A percentile compares a stretch with the other conserved stretches of the same genome.
Conservation (phyloP, 2,113 vertebrate species). For the Semicossyphus pulcher region DNA sequence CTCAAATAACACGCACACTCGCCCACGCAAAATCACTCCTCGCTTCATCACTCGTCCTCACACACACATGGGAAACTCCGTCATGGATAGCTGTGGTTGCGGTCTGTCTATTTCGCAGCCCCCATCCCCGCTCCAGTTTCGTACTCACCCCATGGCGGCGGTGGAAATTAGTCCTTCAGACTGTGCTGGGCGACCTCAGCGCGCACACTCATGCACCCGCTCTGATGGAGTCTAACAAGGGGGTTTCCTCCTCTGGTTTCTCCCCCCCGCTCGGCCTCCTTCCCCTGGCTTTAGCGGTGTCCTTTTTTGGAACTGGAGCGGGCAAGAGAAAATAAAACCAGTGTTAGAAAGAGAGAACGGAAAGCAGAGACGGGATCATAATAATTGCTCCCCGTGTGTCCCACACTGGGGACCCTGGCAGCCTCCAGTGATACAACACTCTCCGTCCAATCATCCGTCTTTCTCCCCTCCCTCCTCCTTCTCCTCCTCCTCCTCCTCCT, state of each 20-base stretch:
- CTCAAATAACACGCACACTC: slow-evolving; percentile 13
- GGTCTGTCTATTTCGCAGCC: slow-evolving; percentile 12
- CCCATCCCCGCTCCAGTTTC: neutral
- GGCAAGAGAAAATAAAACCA: slow-evolving; percentile 6
- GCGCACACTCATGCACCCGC: slow-evolving; percentile 23
- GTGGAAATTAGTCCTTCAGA: slow-evolving; percentile 29
- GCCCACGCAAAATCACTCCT: neutral
- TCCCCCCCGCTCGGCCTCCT: slow-evolving; percentile 8
- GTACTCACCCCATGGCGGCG: slow-evolving; percentile 70
- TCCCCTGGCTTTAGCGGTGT: neutral
- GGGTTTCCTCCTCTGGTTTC: slow-evolving; percentile 37
- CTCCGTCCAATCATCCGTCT: slow-evolving; percentile 21
- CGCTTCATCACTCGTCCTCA: slow-evolving; percentile 2
- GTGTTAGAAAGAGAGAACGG: slow-evolving; percentile 14
- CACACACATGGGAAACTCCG: neutral
- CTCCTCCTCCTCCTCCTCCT: slow-evolving; percentile 12
- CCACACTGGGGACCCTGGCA: slow-evolving; percentile 21
- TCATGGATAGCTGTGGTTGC: slow-evolving; percentile 24
- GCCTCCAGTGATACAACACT: slow-evolving; percentile 24
- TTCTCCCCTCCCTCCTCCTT: slow-evolving; percentile 9
- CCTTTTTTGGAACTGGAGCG: slow-evolving; percentile 58
- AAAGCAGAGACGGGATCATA: slow-evolving; percentile 29
- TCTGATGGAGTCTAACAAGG: slow-evolving; percentile 33
- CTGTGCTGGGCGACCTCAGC: slow-evolving; percentile 6
- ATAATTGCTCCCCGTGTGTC: slow-evolving; percentile 34